Evolutionary conservation across 2,797 vertebrate genomes (phyloP).

Genomic region (Meriones psammophilus): DNA sequence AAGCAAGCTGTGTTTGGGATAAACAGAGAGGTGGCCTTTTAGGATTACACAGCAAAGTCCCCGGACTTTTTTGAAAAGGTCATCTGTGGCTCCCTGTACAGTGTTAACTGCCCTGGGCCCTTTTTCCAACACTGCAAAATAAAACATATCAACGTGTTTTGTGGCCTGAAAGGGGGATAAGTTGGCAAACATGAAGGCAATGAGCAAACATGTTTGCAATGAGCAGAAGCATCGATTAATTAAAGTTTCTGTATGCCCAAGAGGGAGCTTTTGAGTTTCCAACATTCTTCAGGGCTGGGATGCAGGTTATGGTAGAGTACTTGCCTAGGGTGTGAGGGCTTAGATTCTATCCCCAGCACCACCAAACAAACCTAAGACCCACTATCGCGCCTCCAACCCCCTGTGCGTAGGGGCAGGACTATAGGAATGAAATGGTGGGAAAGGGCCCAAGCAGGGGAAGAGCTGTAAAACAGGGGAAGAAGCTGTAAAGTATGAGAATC

Average conservation of each 20-base stretch:
- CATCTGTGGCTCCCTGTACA: not conserved
- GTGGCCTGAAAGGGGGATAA: not conserved
- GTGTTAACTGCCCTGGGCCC: not conserved
- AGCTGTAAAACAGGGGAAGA: not conserved
- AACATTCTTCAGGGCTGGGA: not conserved
- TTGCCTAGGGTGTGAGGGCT: not conserved
- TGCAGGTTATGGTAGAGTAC: not conserved
- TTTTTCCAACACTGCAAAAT: not conserved
- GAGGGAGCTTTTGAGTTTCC: not conserved
- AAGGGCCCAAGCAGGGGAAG: not conserved
- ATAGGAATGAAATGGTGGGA: not conserved
- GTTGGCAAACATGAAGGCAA: not conserved
- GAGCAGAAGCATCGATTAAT: not conserved
- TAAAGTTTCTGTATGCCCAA: constrained; percentile 24
- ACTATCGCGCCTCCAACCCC: not conserved
- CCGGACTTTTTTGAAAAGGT: not conserved
- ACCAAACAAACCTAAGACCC: not conserved
- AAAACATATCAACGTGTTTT: not conserved
- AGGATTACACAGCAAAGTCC: not conserved
- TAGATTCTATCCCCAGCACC: not conserved
- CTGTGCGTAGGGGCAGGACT: fast-evolving
- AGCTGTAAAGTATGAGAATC: fast-evolving
- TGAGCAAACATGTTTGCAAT: not conserved
- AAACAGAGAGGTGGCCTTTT: not conserved
- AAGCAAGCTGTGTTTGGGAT: not conserved